phyloP scores from a whole-genome alignment of 1,140 invertebrate genomes.

The Leptopilina clavipes region DNA sequence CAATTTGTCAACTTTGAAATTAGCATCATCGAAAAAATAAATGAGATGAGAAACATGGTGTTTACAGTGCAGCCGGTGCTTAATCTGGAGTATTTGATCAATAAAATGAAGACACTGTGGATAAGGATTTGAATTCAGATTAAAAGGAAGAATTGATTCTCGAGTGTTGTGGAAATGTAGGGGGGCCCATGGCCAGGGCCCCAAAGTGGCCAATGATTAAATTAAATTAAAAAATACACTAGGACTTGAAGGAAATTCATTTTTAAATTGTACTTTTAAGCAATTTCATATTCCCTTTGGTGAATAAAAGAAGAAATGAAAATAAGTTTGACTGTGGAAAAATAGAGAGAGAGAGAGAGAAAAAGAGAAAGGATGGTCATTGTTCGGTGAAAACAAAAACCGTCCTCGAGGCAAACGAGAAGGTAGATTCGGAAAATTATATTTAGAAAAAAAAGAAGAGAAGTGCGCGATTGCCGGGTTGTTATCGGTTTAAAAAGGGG shows the following conservation, averaged over 20 bases:
- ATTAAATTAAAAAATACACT: too few species aligned
- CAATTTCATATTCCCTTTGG: not conserved
- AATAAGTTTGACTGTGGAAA: too few species aligned
- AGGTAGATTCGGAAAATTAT: not conserved
- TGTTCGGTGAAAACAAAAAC: slow-evolving; percentile 16
- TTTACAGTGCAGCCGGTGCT: not conserved
- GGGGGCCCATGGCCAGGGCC: slow-evolving; percentile 40
- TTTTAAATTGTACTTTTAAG: not conserved
- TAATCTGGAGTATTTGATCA: slow-evolving; percentile 2
- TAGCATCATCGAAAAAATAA: not conserved
- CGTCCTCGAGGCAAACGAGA: slow-evolving; percentile 8
- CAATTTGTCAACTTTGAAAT: too few species aligned
- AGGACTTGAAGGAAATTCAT: too few species aligned
- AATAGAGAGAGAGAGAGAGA: too few species aligned
- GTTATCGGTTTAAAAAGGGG: not conserved
- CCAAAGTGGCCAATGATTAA: slow-evolving; percentile 38
- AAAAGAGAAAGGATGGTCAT: not conserved
- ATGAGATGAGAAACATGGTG: not conserved
- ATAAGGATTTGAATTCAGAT: not conserved
- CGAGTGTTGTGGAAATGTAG: slow-evolving; percentile 37
- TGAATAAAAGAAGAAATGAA: too few species aligned
- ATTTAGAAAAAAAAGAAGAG: not conserved
- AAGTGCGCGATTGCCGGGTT: slow-evolving; percentile 3
- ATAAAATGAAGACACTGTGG: not conserved
- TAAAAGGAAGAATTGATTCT: not conserved